Base-by-base conservation (phyloP, 2,113 vertebrate genomes). In the Suricata suricatta region DNA sequence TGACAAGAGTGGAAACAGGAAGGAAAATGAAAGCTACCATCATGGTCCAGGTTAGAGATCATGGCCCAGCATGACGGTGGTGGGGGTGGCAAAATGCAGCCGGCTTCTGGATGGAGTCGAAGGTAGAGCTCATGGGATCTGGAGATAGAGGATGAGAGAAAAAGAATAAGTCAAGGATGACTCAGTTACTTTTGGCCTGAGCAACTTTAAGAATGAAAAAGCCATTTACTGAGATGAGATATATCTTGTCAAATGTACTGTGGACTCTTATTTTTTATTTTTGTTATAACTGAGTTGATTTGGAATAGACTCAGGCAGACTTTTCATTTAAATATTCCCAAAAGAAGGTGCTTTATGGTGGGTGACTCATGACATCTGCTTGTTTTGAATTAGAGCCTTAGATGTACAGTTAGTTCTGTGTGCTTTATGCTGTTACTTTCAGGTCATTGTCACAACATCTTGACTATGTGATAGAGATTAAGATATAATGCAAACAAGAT, bases 251-350 rank as follows among this genome's bases (percentile, higher is more conserved):
- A 92, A 84, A 84, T 27, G 38, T 68, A 54, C 50, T 66, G 0
- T 38, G 50, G 29, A 12, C 77, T 95, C 44, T 89, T 95, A 81
- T 74, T 97, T 95, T 90, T 76, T 5, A 33, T 71, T 85, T 97
- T 77, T 82, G 17, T 88, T 93, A 94, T 92, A 69, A 86, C 33
- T 64, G 71, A 84, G n/a, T 96, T 85, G 60, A 72, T 97, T 96
- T 95, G 71, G 84, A 81, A 47, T 93, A 38, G 35, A 76, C 57
- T 93, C 31, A 77, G 76, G 47, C n/a, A 97, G 66, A 92, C 9
- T 95, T 84, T 94, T 95, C 47, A 57, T 84, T 93, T 87, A 86
- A 87, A 74, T 83, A 72, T 1, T 82, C 29, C 47, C 68, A 38
- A 95, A 90, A 68, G 63, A 71, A 89, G 81, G 41, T 77, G 25